Evolutionary conservation across 2,888 invertebrate genomes (phyloP).

Genomic region (Autographa pulchrina): DNA sequence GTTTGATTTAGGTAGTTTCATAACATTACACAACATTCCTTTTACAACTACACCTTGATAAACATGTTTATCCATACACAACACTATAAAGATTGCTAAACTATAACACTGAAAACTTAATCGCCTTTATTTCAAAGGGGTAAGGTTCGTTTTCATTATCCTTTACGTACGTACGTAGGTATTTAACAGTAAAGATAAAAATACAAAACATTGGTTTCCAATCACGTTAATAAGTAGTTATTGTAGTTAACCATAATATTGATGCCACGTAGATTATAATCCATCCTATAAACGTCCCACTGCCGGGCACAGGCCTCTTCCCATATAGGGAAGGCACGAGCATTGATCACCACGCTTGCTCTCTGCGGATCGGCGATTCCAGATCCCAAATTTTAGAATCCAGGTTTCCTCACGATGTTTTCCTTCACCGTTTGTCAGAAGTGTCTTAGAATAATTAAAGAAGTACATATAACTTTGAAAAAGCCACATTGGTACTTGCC

Average conservation of each 20-base stretch:
- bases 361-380: too few relatives aligned
- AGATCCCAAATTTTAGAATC: too few relatives aligned
- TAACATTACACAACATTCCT: conserved; percentile 1
- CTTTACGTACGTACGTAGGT: neutral
- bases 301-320: too few relatives aligned
- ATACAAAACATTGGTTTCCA: neutral
- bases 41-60: neutral
- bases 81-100: neutral
- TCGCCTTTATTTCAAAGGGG: neutral
- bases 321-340: too few relatives aligned
- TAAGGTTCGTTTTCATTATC: neutral
- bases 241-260: neutral
- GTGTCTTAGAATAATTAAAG: too few relatives aligned
- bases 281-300: too few relatives aligned
- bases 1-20: neutral
- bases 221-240: neutral
- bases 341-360: too few relatives aligned
- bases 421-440: too few relatives aligned
- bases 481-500: too few relatives aligned
- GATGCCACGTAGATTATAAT: neutral
- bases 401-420: too few relatives aligned
- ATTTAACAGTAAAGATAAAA: neutral
- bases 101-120: neutral
- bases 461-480: too few relatives aligned
- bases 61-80: neutral